Conservation (phyloP, 2,888 invertebrate species). For the Meliscaeva auricollis region DNA sequence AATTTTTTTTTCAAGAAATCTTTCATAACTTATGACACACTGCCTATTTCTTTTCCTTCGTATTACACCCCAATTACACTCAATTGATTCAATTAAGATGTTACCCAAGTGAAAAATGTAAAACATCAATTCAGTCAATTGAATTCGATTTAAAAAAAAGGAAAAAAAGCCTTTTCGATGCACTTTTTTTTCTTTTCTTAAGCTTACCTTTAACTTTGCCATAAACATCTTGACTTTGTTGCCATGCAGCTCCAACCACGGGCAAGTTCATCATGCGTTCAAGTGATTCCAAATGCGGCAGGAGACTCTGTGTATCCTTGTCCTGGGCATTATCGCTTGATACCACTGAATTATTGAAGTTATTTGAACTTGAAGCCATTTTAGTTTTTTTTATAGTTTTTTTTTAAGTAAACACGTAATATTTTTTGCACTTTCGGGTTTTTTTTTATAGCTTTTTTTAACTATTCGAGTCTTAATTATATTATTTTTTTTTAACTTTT, state of each 20-base stretch:
- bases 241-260: conserved; percentile 86
- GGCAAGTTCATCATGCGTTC: conserved; percentile 86
- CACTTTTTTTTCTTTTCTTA: neutral
- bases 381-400: conserved; percentile 29
- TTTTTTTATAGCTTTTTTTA: conserved; percentile 18
- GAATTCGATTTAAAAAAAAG: neutral
- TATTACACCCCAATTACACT: conserved; percentile 44
- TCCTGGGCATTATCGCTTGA: conserved; percentile 75
- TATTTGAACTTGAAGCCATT: conserved; percentile 76
- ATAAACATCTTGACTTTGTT: conserved; percentile 86
- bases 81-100: conserved; percentile 47
- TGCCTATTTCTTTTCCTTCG: conserved; percentile 4
- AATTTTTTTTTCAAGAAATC: neutral
- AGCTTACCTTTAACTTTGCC: conserved; percentile 86
- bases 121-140: conserved; percentile 24
- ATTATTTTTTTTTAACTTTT: conserved; percentile 14
- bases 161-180: neutral
- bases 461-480: neutral
- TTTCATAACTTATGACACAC: neutral
- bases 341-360: conserved; percentile 74
- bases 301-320: conserved; percentile 82
- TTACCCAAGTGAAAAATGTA: neutral
- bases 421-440: conserved; percentile 18
- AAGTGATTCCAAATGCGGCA: conserved; percentile 85
- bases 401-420: conserved; percentile 27